A percentile compares a stretch with the other conserved stretches of the same genome.
These are phyloP conservation scores for Euzophera pinguis DNA, from an alignment of 2,888 invertebrate species.

Conservation along the genomic window DNA sequence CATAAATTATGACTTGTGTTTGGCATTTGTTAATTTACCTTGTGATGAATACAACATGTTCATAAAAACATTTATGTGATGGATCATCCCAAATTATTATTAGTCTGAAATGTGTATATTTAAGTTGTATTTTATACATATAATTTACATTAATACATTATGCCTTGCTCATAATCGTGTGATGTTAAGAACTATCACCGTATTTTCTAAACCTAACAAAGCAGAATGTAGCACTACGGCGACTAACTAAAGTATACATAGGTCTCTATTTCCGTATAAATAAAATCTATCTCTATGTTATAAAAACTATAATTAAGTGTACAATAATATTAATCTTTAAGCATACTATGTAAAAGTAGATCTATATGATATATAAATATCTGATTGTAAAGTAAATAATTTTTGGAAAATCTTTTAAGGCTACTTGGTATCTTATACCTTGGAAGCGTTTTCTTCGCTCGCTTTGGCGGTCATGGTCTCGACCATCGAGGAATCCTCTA, in stretches of 20 bases:
- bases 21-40: conserved; percentile 53
- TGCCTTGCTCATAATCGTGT: conserved; percentile 59
- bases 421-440: conserved; percentile 69
- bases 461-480: conserved; percentile 46
- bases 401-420: conserved; percentile 75
- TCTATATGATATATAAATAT: conserved; percentile 64
- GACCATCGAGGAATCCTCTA: conserved; percentile 47
- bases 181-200: conserved; percentile 54
- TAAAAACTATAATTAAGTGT: conserved; percentile 72
- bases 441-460: conserved; percentile 60
- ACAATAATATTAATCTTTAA: conserved; percentile 71
- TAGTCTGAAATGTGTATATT: conserved; percentile 6
- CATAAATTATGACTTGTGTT: conserved; percentile 60
- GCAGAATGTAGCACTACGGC: conserved; percentile 62
- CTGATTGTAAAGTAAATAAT: conserved; percentile 76
- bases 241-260: conserved; percentile 56
- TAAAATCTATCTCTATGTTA: conserved; percentile 67
- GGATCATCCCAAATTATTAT: neutral
- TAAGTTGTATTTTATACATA: conserved; percentile 20
- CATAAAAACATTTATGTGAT: neutral
- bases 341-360: conserved; percentile 75
- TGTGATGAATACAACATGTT: conserved; percentile 43
- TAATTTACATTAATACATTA: conserved; percentile 71
- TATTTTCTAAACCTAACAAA: conserved; percentile 55
- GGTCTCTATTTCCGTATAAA: conserved; percentile 66